A percentile compares a stretch with the other conserved stretches of the same genome.
Conservation (phyloP, 2,888 invertebrate species). For the Mesorhabditis sp. region DNA sequence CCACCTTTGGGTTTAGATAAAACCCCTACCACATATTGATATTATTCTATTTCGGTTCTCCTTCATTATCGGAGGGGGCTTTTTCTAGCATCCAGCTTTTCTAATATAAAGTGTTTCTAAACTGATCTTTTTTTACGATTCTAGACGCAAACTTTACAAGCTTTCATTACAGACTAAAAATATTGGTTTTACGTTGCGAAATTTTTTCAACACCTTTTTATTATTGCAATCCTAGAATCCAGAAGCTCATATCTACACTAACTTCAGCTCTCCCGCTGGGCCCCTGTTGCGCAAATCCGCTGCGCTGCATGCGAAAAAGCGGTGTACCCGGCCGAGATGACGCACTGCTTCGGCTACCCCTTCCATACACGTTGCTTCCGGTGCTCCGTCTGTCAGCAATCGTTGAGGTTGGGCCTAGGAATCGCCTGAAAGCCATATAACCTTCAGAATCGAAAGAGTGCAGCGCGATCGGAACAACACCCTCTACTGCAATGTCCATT, state of each 20-base stretch:
- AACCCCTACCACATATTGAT: too few relatives aligned
- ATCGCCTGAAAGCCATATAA: neutral
- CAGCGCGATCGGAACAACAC: constrained; percentile 26
- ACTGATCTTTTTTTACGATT: too few relatives aligned
- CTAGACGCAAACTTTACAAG: too few relatives aligned
- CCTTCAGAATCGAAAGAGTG: constrained; percentile 35
- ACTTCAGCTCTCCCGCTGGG: neutral
- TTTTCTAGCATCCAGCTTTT: too few relatives aligned
- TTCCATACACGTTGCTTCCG: constrained; percentile 44
- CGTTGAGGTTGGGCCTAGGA: constrained; percentile 29
- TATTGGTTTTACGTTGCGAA: too few relatives aligned
- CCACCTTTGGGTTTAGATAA: too few relatives aligned
- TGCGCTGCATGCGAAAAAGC: constrained; percentile 34
- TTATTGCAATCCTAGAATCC: neutral
- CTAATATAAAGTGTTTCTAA: too few relatives aligned
- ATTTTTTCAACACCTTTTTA: too few relatives aligned
- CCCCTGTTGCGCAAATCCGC: constrained; percentile 20
- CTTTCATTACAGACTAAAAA: too few relatives aligned
- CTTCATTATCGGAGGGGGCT: too few relatives aligned
- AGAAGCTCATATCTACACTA: neutral
- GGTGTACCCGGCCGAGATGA: constrained; percentile 43
- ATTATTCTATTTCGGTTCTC: too few relatives aligned
- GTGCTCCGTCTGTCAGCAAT: constrained; percentile 37
- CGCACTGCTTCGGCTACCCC: constrained; percentile 37
- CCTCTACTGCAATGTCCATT: constrained; percentile 33